These are phyloP conservation scores for Pheucticus melanocephalus DNA, from an alignment of 2,113 vertebrate genomes.

Conservation along the genomic window DNA sequence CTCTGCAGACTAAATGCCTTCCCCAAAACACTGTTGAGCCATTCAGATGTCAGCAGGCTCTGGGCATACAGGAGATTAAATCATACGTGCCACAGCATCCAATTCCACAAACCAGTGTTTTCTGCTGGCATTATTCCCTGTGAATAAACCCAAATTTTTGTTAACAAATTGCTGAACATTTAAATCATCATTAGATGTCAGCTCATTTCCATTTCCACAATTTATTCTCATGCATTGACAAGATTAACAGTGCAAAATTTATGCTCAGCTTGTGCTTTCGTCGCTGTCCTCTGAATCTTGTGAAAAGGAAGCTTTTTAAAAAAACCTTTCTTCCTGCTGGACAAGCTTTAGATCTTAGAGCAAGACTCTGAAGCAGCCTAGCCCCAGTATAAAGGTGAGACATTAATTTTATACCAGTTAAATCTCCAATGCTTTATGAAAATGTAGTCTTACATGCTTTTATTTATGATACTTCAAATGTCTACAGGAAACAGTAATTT, in stretches of 20 bases:
- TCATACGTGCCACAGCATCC: background rate
- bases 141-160: background rate
- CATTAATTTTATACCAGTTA: background rate
- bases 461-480: background rate
- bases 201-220: background rate
- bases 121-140: background rate
- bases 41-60: background rate
- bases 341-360: background rate
- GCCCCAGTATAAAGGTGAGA: background rate
- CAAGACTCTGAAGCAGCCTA: background rate
- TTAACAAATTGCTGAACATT: background rate
- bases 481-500: background rate
- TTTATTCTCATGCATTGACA: background rate
- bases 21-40: background rate
- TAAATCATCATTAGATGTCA: background rate
- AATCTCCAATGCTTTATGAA: background rate
- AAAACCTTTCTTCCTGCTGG: background rate
- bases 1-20: background rate
- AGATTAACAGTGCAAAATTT: background rate
- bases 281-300: background rate
- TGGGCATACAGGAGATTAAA: background rate
- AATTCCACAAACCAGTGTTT: background rate
- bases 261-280: background rate
- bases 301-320: background rate
- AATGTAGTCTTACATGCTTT: background rate